Percentiles rank a stretch among this genome's conserved stretches.
These are phyloP conservation scores for Anadara kagoshimensis DNA, from an alignment of 1,140 invertebrate genomes.

Conservation along the genomic window DNA sequence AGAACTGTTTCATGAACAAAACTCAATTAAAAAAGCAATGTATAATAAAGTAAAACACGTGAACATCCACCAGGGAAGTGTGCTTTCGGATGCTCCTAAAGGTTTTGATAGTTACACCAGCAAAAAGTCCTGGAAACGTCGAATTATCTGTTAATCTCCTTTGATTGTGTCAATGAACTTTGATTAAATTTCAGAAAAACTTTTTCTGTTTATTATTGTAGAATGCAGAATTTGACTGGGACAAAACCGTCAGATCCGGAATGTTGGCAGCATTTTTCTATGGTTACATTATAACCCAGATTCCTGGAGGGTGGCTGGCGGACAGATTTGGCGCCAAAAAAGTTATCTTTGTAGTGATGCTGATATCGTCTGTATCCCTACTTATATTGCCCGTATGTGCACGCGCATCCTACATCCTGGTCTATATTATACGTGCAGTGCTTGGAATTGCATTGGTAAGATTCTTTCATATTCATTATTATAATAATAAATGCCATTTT, in stretches of 20 bases:
- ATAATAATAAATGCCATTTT: no score
- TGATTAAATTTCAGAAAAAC: no score
- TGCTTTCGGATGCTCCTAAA: no score
- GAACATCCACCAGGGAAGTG: no score
- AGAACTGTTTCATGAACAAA: no score
- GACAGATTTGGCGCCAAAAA: slow-evolving; percentile 86
- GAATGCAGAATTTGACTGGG: slow-evolving; percentile 1
- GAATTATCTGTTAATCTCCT: no score
- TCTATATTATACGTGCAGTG: not conserved
- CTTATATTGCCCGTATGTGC: not conserved
- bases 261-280: slow-evolving; percentile 21
- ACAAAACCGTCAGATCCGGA: slow-evolving; percentile 1
- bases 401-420: not conserved
- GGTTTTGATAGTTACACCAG: no score
- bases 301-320: slow-evolving; percentile 85
- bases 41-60: no score
- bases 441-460: not conserved
- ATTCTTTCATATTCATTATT: not conserved
- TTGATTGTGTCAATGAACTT: no score
- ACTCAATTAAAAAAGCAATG: no score
- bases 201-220: slow-evolving; percentile 28
- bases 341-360: slow-evolving; percentile 79
- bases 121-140: no score
- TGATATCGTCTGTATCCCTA: not conserved
- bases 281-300: slow-evolving; percentile 45